Evolutionary conservation across 35 echinoderm and acorn worm species (phyloP).

Genomic region (Strongylocentrotus purpuratus): DNA sequence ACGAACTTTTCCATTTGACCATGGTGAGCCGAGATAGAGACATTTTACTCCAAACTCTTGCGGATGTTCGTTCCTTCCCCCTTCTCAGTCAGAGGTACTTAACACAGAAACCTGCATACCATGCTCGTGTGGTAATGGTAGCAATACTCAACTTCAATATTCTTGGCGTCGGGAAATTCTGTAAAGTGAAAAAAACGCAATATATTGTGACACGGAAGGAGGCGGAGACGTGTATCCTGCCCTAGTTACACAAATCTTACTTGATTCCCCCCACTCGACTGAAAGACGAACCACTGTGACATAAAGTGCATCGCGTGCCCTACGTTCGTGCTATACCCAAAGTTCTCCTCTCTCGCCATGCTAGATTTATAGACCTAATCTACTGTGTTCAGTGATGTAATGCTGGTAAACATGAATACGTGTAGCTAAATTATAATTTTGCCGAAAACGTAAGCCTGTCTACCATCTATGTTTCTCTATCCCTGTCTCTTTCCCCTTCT

Average conservation of each 20-base stretch:
- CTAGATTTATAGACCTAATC: not conserved
- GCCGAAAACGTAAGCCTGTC: too few relatives aligned
- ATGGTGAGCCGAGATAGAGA: too few relatives aligned
- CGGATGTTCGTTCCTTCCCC: not conserved
- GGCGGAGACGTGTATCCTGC: not conserved
- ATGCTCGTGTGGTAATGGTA: not conserved
- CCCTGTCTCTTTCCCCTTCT: too few relatives aligned
- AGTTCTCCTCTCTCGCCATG: not conserved
- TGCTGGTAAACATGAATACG: too few relatives aligned
- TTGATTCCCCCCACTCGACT: not conserved
- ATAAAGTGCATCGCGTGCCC: too few relatives aligned
- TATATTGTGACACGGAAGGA: not conserved
- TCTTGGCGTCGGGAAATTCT: not conserved
- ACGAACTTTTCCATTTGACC: too few relatives aligned
- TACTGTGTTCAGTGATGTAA: too few relatives aligned
- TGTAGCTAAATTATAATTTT: too few relatives aligned
- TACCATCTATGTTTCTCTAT: too few relatives aligned
- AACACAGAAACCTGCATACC: not conserved
- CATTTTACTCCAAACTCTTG: not conserved
- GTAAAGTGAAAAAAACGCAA: not conserved
- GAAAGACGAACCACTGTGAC: not conserved
- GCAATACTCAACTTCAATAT: not conserved
- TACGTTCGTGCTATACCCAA: not conserved
- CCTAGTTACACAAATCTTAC: not conserved
- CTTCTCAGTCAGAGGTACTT: not conserved